A percentile compares a stretch with the other conserved stretches of the same genome.
Conservation (phyloP, 1,140 invertebrate genomes). For the Meloidogyne hapla region DNA sequence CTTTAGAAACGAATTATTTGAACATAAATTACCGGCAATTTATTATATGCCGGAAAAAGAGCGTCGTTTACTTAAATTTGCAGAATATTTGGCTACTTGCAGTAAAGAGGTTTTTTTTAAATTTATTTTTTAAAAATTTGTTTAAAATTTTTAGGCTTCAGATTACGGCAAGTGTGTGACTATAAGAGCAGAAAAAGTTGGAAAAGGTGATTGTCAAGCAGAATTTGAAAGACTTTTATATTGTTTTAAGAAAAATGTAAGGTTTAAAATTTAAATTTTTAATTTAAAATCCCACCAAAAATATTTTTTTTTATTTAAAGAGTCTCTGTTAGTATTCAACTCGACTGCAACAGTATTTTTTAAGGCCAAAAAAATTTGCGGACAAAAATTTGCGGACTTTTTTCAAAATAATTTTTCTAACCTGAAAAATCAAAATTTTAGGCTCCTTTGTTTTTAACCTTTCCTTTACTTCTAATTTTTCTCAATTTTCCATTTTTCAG, state of each 20-base stretch:
- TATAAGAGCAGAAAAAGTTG: constrained; percentile 55
- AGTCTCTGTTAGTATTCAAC: too few species aligned
- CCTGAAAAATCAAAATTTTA: too few species aligned
- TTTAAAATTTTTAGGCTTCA: constrained; percentile 44
- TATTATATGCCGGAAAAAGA: constrained; percentile 29
- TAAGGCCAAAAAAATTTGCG: too few species aligned
- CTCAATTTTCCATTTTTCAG: constrained; percentile 23
- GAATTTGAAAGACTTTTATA: constrained; percentile 55
- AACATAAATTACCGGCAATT: too few species aligned
- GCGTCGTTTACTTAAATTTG: constrained; percentile 50
- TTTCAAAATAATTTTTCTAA: too few species aligned
- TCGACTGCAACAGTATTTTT: too few species aligned
- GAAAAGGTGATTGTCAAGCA: constrained; percentile 48
- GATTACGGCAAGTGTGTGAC: constrained; percentile 61
- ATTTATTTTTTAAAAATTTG: constrained; percentile 20
- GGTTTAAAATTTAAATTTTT: constrained; percentile 1
- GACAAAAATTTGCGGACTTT: too few species aligned
- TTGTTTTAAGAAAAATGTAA: constrained; percentile 59
- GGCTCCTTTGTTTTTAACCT: too few species aligned
- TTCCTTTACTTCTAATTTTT: too few species aligned
- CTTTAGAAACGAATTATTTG: too few species aligned
- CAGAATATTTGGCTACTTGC: constrained; percentile 45
- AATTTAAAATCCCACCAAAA: not conserved
- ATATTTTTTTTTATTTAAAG: constrained; percentile 27
- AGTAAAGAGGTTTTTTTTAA: constrained; percentile 41